These are phyloP conservation scores for Sprattus sprattus DNA, from an alignment of 2,113 vertebrate species.

Conservation along the genomic window DNA sequence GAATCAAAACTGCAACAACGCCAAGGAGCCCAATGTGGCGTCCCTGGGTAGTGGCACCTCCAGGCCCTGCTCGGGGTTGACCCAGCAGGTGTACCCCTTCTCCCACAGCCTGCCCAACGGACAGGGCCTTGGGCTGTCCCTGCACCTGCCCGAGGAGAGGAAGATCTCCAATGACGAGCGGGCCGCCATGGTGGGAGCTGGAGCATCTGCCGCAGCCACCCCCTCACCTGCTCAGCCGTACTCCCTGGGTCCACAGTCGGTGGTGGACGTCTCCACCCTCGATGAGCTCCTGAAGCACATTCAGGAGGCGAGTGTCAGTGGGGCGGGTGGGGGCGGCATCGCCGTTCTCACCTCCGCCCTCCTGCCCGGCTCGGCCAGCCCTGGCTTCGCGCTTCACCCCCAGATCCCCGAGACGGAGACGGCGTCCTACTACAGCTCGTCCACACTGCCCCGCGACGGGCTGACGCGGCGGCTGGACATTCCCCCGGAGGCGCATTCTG, in stretches of 20 bases:
- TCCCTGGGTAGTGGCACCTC: slow-evolving; percentile 31
- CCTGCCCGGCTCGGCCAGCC: slow-evolving; percentile 43
- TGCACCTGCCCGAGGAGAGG: slow-evolving; percentile 50
- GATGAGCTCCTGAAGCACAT: slow-evolving; percentile 82
- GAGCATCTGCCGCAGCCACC: not conserved
- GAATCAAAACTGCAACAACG: slow-evolving; percentile 76
- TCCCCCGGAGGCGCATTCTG: slow-evolving; percentile 53
- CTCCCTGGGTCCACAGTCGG: slow-evolving; percentile 63
- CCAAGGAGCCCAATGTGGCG: slow-evolving; percentile 30
- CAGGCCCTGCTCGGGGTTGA: slow-evolving; percentile 28
- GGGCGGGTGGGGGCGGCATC: slow-evolving; percentile 51
- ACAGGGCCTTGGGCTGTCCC: slow-evolving; percentile 41
- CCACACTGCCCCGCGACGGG: slow-evolving; percentile 66
- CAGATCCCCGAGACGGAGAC: slow-evolving; percentile 53
- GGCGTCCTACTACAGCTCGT: slow-evolving; percentile 58
- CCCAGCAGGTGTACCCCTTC: slow-evolving; percentile 60
- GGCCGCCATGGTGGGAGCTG: slow-evolving; percentile 21
- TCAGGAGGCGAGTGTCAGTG: slow-evolving; percentile 69
- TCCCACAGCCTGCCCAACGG: slow-evolving; percentile 58
- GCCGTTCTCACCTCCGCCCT: slow-evolving; percentile 64
- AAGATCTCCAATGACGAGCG: slow-evolving; percentile 54
- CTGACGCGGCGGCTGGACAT: slow-evolving; percentile 63
- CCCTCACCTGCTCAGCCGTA: slow-evolving; percentile 49
- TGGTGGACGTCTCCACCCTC: slow-evolving; percentile 77
- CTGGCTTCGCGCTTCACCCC: slow-evolving; percentile 45